phyloP scores from a whole-genome alignment of 2,113 vertebrate species.

The Oryzias curvinotus region DNA sequence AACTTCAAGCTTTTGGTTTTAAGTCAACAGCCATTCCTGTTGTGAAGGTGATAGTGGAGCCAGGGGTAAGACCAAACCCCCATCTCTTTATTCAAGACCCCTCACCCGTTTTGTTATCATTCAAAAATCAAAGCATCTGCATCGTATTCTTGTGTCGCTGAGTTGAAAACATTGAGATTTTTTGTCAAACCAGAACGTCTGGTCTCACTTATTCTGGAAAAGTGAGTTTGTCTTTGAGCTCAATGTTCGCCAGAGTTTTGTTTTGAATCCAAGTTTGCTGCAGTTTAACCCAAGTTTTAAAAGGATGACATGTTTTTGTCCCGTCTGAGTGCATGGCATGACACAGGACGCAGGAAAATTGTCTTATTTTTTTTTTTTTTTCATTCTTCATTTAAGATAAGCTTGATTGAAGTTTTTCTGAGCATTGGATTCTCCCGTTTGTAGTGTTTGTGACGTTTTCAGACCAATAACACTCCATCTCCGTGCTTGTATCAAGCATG shows the following conservation, averaged over 20 bases:
- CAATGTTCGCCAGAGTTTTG: conserved; percentile 34
- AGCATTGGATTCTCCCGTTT: neutral
- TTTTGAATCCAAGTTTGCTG: conserved; percentile 35
- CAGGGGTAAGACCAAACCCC: conserved; percentile 69
- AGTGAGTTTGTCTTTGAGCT: conserved; percentile 35
- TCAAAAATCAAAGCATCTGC: conserved; percentile 33
- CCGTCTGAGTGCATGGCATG: conserved; percentile 54
- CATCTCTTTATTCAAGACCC: conserved; percentile 33
- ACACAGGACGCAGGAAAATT: neutral
- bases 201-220: conserved; percentile 7
- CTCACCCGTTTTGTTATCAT: conserved; percentile 32
- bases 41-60: conserved; percentile 74
- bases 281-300: conserved; percentile 31
- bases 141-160: conserved; percentile 32
- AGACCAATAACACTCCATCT: conserved; percentile 9
- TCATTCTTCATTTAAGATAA: conserved; percentile 10
- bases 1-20: conserved; percentile 69
- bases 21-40: conserved; percentile 74
- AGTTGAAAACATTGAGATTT: conserved; percentile 25
- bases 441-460: neutral
- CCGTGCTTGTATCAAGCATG: conserved; percentile 2
- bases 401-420: neutral
- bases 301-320: conserved; percentile 17
- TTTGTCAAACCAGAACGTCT: conserved; percentile 7
- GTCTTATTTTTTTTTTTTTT: conserved; percentile 5